A percentile compares a stretch with the other conserved stretches of the same genome.
Evolutionary conservation across 2,113 vertebrate species (phyloP).

Genomic region (Ancistrus triradiatus): DNA sequence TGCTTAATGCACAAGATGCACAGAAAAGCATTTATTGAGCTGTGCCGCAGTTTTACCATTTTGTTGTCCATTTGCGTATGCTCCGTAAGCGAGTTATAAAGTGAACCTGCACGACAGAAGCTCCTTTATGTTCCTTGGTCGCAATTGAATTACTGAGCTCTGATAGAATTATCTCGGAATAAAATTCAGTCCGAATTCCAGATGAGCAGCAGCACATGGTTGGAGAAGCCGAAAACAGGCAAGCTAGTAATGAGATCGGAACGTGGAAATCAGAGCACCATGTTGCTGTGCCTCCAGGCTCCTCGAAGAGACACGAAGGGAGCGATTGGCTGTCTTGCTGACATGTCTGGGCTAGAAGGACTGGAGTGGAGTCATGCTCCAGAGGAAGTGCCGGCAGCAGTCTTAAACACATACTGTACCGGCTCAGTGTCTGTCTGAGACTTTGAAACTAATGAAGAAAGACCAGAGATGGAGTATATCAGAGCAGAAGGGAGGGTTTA

Average conservation of each 20-base stretch:
- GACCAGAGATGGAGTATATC: too few relatives aligned
- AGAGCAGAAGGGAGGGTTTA: background rate
- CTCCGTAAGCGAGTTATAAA: constrained; percentile 32
- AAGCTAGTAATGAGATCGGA: constrained; percentile 40
- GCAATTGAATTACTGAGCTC: constrained; percentile 27
- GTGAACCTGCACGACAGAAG: constrained; percentile 7
- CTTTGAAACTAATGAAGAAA: background rate
- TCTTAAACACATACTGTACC: constrained; percentile 8
- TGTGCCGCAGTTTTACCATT: too few relatives aligned
- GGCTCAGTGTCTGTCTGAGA: background rate
- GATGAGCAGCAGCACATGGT: constrained; percentile 15
- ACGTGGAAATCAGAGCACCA: constrained; percentile 14
- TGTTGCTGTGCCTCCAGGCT: constrained; percentile 15
- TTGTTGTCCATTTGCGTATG: too few relatives aligned
- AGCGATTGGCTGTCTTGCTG: constrained; percentile 35
- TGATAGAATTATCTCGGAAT: constrained; percentile 41
- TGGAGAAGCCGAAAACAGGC: background rate
- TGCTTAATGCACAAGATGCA: too few relatives aligned
- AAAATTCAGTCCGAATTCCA: constrained; percentile 27
- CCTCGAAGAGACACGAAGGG: constrained; percentile 44
- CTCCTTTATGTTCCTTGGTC: constrained; percentile 35
- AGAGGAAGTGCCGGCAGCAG: constrained; percentile 38
- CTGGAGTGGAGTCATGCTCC: constrained; percentile 29
- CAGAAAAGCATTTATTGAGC: too few relatives aligned
- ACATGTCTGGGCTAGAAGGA: constrained; percentile 59